phyloP scores from a whole-genome alignment of 2,888 invertebrate species.

The Pachycephus smyrnensis region DNA sequence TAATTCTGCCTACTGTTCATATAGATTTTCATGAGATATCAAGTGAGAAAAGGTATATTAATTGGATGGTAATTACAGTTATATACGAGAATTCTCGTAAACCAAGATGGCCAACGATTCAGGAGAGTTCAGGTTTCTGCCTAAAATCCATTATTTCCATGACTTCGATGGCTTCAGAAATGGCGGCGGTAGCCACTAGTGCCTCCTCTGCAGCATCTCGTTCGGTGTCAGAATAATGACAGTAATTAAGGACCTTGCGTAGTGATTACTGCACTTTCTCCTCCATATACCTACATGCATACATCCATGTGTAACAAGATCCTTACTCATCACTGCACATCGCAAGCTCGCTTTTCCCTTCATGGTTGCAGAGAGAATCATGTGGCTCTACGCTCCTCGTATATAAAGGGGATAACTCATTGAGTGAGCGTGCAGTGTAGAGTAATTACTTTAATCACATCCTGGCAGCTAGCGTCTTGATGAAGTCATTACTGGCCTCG shows the following conservation, averaged over 20 bases:
- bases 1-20: too few relatives aligned
- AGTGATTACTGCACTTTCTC: conserved; percentile 22
- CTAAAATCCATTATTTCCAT: conserved; percentile 1
- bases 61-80: too few relatives aligned
- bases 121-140: too few relatives aligned
- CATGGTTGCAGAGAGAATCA: too few relatives aligned
- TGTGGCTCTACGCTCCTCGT: background rate
- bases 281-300: background rate
- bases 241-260: conserved; percentile 22
- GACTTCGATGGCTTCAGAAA: background rate
- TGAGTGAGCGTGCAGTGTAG: conserved; percentile 31
- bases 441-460: conserved; percentile 54
- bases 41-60: too few relatives aligned
- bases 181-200: conserved; percentile 9
- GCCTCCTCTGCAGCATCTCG: conserved; percentile 15
- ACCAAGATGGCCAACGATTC: too few relatives aligned
- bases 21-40: too few relatives aligned
- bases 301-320: too few relatives aligned
- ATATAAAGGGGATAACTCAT: conserved; percentile 34
- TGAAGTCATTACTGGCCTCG: conserved; percentile 45
- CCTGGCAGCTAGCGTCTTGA: conserved; percentile 40
- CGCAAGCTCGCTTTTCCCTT: background rate
- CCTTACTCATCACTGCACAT: background rate
- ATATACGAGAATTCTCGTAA: too few relatives aligned
- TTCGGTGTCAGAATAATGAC: conserved; percentile 24